Evolutionary conservation across 1,140 invertebrate species (phyloP).

Genomic region (Reticulitermes speratus): DNA sequence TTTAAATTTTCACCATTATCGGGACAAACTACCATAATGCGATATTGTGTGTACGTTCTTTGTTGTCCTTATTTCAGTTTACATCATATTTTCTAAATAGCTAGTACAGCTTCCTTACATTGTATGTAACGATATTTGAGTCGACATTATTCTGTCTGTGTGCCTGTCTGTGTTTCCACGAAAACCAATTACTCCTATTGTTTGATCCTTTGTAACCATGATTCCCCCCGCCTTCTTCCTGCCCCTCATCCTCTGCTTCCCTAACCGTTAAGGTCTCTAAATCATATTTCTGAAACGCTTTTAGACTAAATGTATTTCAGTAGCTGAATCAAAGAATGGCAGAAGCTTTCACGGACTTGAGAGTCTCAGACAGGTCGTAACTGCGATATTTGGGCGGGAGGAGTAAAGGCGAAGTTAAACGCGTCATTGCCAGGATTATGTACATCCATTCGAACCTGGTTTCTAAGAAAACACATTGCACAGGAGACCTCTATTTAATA

Average conservation of each 20-base stretch:
- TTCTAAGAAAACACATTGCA: too few species aligned
- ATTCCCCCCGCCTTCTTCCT: background rate
- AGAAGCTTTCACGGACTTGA: background rate
- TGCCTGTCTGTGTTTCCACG: background rate
- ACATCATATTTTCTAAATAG: background rate
- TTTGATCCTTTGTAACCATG: background rate
- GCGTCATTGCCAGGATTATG: background rate
- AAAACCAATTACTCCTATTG: background rate
- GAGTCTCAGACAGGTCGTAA: background rate
- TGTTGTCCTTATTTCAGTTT: background rate
- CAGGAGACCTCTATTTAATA: too few species aligned
- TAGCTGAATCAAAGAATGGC: background rate
- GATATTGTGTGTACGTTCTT: background rate
- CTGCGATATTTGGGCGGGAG: background rate
- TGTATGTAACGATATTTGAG: background rate
- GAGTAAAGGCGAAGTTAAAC: background rate
- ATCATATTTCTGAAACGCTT: conserved; percentile 1
- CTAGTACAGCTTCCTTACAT: background rate
- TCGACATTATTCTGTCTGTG: background rate
- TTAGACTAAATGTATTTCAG: background rate
- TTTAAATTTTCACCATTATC: too few species aligned
- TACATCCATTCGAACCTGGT: background rate
- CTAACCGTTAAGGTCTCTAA: background rate
- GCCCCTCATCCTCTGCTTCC: background rate
- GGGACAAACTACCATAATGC: too few species aligned